Evolutionary conservation across 2,113 vertebrate genomes (phyloP).

Genomic region (Sander vitreus): DNA sequence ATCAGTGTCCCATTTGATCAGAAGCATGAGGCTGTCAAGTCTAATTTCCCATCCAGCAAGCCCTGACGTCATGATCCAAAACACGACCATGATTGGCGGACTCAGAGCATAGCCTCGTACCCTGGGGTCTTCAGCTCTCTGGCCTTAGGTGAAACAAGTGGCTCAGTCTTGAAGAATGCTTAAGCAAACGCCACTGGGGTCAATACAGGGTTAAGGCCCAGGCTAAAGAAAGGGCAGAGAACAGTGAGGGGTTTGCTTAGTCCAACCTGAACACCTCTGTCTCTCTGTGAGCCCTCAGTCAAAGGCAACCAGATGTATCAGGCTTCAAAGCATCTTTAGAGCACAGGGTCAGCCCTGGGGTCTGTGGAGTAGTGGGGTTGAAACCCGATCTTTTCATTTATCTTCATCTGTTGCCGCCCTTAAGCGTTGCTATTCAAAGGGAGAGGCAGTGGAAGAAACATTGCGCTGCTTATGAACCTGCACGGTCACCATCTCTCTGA

Average conservation of each 20-base stretch:
- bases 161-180: slow-evolving; percentile 48
- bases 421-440: slow-evolving; percentile 12
- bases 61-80: slow-evolving; percentile 33
- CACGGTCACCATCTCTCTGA: slow-evolving; percentile 9
- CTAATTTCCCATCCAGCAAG: slow-evolving; percentile 56
- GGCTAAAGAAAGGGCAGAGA: slow-evolving; percentile 43
- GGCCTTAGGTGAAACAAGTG: slow-evolving; percentile 49
- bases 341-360: slow-evolving; percentile 38
- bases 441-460: background rate
- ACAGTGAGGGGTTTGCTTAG: slow-evolving; percentile 38
- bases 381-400: slow-evolving; percentile 64
- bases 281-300: slow-evolving; percentile 52
- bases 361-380: slow-evolving; percentile 23
- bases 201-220: slow-evolving; percentile 42
- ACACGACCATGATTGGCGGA: slow-evolving; percentile 8
- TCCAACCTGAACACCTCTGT: slow-evolving; percentile 58
- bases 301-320: slow-evolving; percentile 75
- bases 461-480: slow-evolving; percentile 8
- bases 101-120: background rate
- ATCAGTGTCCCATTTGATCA: slow-evolving; percentile 44
- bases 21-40: slow-evolving; percentile 51
- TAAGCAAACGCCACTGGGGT: slow-evolving; percentile 49
- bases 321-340: slow-evolving; percentile 72
- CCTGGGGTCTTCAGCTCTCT: slow-evolving; percentile 31
- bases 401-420: slow-evolving; percentile 49